Evolutionary conservation across 2,888 invertebrate species (phyloP), one percentile per base, ranked within the genome.

Genomic region (Hedya salicella): DNA sequence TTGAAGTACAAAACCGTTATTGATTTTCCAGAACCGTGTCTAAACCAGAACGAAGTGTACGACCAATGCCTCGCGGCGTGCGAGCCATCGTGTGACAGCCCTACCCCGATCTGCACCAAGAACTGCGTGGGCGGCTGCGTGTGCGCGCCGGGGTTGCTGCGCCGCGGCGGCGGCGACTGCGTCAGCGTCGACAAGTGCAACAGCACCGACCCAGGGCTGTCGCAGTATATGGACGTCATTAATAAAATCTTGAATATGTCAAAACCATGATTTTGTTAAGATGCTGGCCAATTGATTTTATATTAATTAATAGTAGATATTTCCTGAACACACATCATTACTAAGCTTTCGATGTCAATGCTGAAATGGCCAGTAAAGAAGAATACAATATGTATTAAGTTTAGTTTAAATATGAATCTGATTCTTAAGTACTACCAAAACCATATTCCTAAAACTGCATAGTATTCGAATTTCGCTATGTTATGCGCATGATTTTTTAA

Each of bases 161-260:
- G 91, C 11, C 78, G 78, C 30, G 78, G 75, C 0, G 73, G 74
- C 3, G 90, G 89, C 0, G 77, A 78, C 0, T 92, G 91, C 30
- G 80, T 91, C 5, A 83, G 80, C 11, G 81, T 87, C 0, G 88
- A 89, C 21, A 86, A 86, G 59, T 92, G 91, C 0, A 90, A 89
- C 11, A 69, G 74, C 0, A 89, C 88, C 0, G 79, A 79, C 8
- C 74, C 81, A 0, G 80, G 82, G 0, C 70, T 85, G 0, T 75
- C 75, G 5, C 83, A 81, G 67, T 91, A 91, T 54, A 68, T 90
- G 62, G 82, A 81, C 64, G 81, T 83, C 2, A 90, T 91, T 14
- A 87, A 84, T 67, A 86, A 78, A 49, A 85, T 91, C 17, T 69
- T 91, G 9, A 80, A 83, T 69, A 67, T 86, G 60, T 75, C 80